A percentile compares a stretch with the other conserved stretches of the same genome.
These are phyloP conservation scores for Lasiommata megera DNA, from an alignment of 2,888 invertebrate genomes.

Conservation along the genomic window DNA sequence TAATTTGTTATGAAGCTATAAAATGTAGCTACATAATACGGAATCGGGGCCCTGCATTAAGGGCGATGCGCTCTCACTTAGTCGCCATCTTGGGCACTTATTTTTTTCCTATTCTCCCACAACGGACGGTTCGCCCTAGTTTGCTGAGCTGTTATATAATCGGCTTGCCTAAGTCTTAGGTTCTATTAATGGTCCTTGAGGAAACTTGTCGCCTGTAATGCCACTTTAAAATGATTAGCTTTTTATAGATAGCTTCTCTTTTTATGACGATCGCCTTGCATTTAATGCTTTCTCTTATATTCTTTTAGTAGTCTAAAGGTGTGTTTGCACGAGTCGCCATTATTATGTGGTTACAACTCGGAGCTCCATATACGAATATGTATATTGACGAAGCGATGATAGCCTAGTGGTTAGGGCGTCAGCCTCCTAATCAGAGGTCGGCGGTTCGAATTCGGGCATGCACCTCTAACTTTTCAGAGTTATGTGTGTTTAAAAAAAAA, in stretches of 20 bases:
- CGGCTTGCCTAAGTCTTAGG: conserved; percentile 23
- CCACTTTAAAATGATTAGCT: conserved; percentile 28
- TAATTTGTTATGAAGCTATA: too few species aligned
- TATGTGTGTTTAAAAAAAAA: too few species aligned
- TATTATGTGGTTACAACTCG: too few species aligned
- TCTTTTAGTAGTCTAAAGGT: too few species aligned
- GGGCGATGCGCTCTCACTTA: neutral
- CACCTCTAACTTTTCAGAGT: too few species aligned
- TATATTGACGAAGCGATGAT: too few species aligned
- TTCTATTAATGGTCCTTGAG: conserved; percentile 27
- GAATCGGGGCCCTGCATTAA: neutral
- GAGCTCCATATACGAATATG: too few species aligned
- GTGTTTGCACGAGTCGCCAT: too few species aligned
- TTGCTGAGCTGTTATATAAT: conserved; percentile 19
- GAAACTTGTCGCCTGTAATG: conserved; percentile 24
- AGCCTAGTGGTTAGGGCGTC: too few species aligned
- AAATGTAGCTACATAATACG: neutral
- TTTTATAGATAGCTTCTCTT: conserved; percentile 19
- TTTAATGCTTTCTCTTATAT: conserved; percentile 7
- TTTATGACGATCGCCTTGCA: conserved; percentile 4
- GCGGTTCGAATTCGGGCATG: too few species aligned
- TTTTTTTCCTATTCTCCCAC: conserved; percentile 5
- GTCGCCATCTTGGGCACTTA: neutral
- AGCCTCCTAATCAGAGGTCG: too few species aligned
- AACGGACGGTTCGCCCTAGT: conserved; percentile 18